phyloP scores from a whole-genome alignment of 2,888 invertebrate species.

The Uloborus plumipes region DNA sequence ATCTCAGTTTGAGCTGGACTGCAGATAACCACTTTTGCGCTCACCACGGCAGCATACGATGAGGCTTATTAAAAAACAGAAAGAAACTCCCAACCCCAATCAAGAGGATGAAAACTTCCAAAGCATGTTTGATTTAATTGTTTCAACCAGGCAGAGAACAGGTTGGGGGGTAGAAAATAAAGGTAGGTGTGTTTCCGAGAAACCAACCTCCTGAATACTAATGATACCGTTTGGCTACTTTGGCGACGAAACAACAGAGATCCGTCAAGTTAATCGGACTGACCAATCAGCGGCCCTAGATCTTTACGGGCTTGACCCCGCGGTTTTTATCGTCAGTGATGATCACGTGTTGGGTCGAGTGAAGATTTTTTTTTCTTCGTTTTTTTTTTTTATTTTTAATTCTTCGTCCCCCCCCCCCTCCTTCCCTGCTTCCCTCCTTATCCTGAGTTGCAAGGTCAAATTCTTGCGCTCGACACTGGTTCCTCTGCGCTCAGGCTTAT shows the following conservation, averaged over 20 bases:
- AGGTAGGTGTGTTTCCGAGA: conserved; percentile 52
- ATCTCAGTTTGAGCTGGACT: too few relatives aligned
- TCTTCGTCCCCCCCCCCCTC: too few relatives aligned
- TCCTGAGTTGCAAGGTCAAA: conserved; percentile 39
- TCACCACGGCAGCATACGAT: too few relatives aligned
- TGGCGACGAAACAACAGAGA: conserved; percentile 53
- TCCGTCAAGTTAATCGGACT: conserved; percentile 57
- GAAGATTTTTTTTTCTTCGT: conserved; percentile 14
- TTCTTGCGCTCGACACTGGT: conserved; percentile 51
- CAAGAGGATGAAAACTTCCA: conserved; percentile 11
- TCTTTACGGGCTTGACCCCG: conserved; percentile 61
- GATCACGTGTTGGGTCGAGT: conserved; percentile 59
- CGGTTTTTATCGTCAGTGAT: conserved; percentile 58
- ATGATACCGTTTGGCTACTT: conserved; percentile 47
- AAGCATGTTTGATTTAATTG: conserved; percentile 59
- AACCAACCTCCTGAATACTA: conserved; percentile 50
- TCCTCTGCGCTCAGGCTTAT: conserved; percentile 21
- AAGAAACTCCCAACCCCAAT: conserved; percentile 20
- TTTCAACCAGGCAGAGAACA: conserved; percentile 40
- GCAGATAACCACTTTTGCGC: too few relatives aligned
- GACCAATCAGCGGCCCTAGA: conserved; percentile 56
- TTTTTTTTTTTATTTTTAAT: conserved; percentile 26
- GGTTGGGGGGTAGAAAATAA: conserved; percentile 22
- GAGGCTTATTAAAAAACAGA: conserved; percentile 2
- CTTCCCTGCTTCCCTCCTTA: conserved; percentile 3